Base-by-base conservation (phyloP, 2,888 invertebrate genomes). In the Drosophila niveifrons region DNA sequence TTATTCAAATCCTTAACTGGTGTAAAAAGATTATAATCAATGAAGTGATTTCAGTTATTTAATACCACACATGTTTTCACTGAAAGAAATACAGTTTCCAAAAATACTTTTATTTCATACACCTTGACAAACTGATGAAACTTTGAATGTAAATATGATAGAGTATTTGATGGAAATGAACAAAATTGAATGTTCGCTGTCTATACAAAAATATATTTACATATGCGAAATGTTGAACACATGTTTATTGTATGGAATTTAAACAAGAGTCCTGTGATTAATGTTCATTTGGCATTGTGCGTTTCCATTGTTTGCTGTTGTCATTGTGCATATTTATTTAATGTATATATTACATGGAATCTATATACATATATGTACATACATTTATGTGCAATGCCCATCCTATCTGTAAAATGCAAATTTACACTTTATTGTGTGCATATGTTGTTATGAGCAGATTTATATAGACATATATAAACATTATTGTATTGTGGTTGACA, bases 251-350 rank as follows among this genome's bases (percentile, higher is more conserved):
- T 29, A 41, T 43, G 46, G 18, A 47, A 18, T 59, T 64, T 46
- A 44, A 67, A 72, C 75, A 67, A 67, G 56, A 50, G 52, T 50
- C 29, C 51, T 62, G 58, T 71, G 66, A 63, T 76, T 78, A 78
- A 76, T 82, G 82, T 72, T 57, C 69, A 41, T 50, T 68, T 66
- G 72, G 65, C 85, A 56, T 61, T 79, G 72, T 78, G 51, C 58
- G 58, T 48, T 48, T 34, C 59, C 86, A 81, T 87, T 82, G 82
- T 84, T 82, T 82, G 75, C 46, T 34, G 61, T 55, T 84, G 87
- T 81, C 79, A 78, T 69, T 85, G 85, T 82, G 55, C 73, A 59
- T 66, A 69, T 53, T 75, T 67, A 47, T 57, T 57, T 57, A 57
- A 50, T 41, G 50, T 28, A 57, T 17, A 13, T 31, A 15, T 34